A percentile compares a stretch with the other conserved stretches of the same genome.
phyloP scores from a whole-genome alignment of 2,888 invertebrate species.

The Melipona beecheii region DNA sequence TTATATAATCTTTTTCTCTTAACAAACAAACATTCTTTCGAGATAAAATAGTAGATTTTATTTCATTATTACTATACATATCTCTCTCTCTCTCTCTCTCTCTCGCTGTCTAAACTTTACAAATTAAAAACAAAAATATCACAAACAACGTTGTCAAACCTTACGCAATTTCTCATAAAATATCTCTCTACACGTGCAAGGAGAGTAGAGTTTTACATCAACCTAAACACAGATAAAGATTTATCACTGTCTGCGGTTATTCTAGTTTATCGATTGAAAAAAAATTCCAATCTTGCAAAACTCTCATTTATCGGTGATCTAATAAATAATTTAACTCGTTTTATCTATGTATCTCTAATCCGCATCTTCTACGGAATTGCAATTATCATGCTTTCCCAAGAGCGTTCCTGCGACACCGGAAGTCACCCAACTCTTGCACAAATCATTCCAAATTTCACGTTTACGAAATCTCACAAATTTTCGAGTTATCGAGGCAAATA shows the following conservation, averaged over 20 bases:
- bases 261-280: not conserved
- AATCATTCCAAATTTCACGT: not conserved
- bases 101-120: not conserved
- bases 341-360: not conserved
- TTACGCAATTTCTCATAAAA: constrained; percentile 7
- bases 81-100: not conserved
- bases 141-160: not conserved
- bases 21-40: not conserved
- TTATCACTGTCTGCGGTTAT: not conserved
- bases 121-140: not conserved
- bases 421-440: not conserved
- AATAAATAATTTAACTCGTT: too few species aligned
- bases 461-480: not conserved
- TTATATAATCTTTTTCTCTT: not conserved
- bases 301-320: not conserved
- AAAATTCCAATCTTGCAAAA: not conserved
- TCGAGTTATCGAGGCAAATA: not conserved
- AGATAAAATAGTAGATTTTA: not conserved
- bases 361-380: not conserved
- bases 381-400: not conserved
- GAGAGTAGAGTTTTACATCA: constrained; percentile 6
- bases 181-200: not conserved
- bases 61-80: not conserved
- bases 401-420: not conserved
- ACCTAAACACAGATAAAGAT: not conserved